These are phyloP conservation scores for Cynoglossus semilaevis DNA, from an alignment of 2,113 vertebrate genomes.

Conservation along the genomic window DNA sequence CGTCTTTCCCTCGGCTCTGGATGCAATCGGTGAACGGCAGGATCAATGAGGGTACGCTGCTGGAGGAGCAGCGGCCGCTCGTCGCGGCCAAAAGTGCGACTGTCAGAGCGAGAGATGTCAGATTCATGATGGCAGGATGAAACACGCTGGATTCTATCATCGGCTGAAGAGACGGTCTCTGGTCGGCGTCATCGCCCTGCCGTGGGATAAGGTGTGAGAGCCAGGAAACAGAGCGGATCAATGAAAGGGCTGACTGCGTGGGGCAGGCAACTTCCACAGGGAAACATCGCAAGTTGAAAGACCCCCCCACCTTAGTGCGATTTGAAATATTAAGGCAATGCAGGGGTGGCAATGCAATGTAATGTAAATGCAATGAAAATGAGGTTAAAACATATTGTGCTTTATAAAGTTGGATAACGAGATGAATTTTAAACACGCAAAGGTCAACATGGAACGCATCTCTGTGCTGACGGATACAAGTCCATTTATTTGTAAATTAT, in stretches of 20 bases:
- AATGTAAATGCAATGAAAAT: too few relatives aligned
- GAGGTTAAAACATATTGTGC: too few relatives aligned
- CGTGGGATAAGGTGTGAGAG: constrained; percentile 34
- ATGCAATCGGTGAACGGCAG: constrained; percentile 67
- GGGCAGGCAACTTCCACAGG: constrained; percentile 8
- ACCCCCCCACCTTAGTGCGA: neutral
- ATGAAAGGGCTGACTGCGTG: constrained; percentile 43
- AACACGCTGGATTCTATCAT: constrained; percentile 5
- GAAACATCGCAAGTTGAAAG: neutral
- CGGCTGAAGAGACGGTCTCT: constrained; percentile 24
- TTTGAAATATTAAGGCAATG: neutral
- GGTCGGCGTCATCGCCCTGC: constrained; percentile 30
- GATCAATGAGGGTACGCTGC: constrained; percentile 60
- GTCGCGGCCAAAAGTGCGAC: constrained; percentile 40
- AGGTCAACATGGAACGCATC: too few relatives aligned
- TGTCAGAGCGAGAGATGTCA: constrained; percentile 24
- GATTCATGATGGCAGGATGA: constrained; percentile 29
- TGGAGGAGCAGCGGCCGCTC: constrained; percentile 23
- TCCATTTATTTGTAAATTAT: too few relatives aligned
- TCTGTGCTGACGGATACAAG: too few relatives aligned
- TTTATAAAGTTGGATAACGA: too few relatives aligned
- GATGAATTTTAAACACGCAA: too few relatives aligned
- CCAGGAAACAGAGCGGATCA: constrained; percentile 48
- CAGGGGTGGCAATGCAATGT: too few relatives aligned
- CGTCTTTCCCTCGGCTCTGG: constrained; percentile 70